phyloP scores from a whole-genome alignment of 2,888 invertebrate species.

The Drosophila koepferae region DNA sequence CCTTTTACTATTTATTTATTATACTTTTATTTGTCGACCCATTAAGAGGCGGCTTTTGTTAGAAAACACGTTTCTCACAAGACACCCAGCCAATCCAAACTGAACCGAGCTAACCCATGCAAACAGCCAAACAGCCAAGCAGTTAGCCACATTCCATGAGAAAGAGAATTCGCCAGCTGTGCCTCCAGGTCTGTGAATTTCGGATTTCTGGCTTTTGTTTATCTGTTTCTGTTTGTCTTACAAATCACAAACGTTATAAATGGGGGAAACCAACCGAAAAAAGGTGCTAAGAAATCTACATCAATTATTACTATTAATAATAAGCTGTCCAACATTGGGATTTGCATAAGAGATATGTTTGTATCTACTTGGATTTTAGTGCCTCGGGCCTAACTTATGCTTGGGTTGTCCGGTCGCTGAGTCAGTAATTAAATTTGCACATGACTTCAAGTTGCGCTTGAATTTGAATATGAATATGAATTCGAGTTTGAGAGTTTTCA shows the following conservation, averaged over 20 bases:
- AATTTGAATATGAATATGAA: constrained; percentile 25
- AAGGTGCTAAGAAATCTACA: constrained; percentile 72
- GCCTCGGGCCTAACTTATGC: constrained; percentile 36
- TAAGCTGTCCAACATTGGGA: constrained; percentile 53
- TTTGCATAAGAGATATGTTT: constrained; percentile 49
- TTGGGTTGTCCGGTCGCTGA: constrained; percentile 46
- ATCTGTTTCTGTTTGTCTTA: constrained; percentile 66
- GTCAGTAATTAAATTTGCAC: constrained; percentile 72
- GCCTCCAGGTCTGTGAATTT: constrained; percentile 21
- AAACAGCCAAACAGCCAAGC: background rate
- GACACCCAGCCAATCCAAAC: constrained; percentile 19
- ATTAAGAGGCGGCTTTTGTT: constrained; percentile 70
- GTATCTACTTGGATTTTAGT: constrained; percentile 22
- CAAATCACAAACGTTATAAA: constrained; percentile 76
- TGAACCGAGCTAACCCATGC: constrained; percentile 14
- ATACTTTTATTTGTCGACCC: constrained; percentile 75
- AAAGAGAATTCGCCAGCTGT: constrained; percentile 72
- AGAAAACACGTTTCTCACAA: constrained; percentile 68
- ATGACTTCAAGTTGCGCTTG: constrained; percentile 48
- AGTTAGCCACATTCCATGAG: constrained; percentile 60
- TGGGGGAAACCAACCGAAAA: constrained; percentile 64
- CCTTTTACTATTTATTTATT: constrained; percentile 80
- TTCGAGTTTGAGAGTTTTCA: constrained; percentile 38
- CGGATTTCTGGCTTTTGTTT: constrained; percentile 37
- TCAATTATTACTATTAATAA: constrained; percentile 77